These are phyloP conservation scores for Sebastolobus alascanus DNA, from an alignment of 2,797 vertebrate genomes.

Conservation along the genomic window DNA sequence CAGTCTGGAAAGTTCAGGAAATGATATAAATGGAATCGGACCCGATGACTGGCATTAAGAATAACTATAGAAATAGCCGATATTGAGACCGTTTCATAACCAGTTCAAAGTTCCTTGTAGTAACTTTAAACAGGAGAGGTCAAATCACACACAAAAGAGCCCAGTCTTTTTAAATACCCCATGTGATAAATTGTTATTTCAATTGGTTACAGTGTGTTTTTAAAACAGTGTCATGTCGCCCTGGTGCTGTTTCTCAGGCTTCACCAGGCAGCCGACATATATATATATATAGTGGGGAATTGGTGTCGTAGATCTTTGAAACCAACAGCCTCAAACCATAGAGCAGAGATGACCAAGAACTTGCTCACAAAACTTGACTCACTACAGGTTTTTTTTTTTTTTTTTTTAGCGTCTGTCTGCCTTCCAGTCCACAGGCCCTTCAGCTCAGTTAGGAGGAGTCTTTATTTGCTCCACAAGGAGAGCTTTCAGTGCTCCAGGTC, in stretches of 20 bases:
- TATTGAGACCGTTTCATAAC: neutral
- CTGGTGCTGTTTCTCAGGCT: slow-evolving; percentile 30
- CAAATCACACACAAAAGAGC: neutral
- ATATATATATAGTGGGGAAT: neutral
- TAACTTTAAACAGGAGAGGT: neutral
- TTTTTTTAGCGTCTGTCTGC: slow-evolving; percentile 27
- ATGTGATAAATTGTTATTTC: neutral
- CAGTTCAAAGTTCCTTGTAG: neutral
- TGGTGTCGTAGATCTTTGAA: slow-evolving; percentile 41
- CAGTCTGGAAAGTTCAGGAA: too few species aligned
- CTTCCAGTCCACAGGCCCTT: slow-evolving; percentile 38
- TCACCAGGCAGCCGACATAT: slow-evolving; percentile 2
- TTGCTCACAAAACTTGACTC: slow-evolving; percentile 38
- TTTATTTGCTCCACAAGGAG: slow-evolving; percentile 68
- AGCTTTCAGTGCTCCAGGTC: slow-evolving; percentile 69
- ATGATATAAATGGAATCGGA: too few species aligned
- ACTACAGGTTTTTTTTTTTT: neutral
- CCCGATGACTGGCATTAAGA: too few species aligned
- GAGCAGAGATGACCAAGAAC: slow-evolving; percentile 18
- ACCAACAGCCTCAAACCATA: slow-evolving; percentile 43
- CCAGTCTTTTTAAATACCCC: neutral
- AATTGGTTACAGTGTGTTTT: neutral
- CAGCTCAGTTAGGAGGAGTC: slow-evolving; percentile 39
- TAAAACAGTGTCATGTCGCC: neutral
- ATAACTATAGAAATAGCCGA: too few species aligned